A percentile compares a stretch with the other conserved stretches of the same genome.
Evolutionary conservation across 2,888 invertebrate genomes (phyloP).

Genomic region (Sphecodes monilicornis): DNA sequence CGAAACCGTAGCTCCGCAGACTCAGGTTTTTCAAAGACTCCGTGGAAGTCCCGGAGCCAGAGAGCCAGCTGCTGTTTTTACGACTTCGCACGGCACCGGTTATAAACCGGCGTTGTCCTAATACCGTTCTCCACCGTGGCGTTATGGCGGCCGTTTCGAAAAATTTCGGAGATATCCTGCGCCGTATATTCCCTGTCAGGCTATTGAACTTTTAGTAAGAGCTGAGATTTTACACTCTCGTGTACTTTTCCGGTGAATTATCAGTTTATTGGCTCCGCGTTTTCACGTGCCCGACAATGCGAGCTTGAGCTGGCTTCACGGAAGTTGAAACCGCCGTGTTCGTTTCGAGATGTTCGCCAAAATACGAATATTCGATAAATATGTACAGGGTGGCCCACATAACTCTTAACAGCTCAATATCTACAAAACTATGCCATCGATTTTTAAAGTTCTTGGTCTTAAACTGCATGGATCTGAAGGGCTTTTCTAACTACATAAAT

Average conservation of each 20-base stretch:
- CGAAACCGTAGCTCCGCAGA: conserved; percentile 43
- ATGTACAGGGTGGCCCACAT: no score
- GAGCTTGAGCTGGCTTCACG: neutral
- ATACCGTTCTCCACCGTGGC: conserved; percentile 25
- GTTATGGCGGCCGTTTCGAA: conserved; percentile 27
- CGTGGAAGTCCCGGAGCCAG: conserved; percentile 29
- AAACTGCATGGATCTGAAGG: no score
- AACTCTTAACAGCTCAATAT: no score
- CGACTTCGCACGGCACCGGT: conserved; percentile 42
- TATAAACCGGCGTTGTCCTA: conserved; percentile 50
- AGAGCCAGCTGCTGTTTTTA: conserved; percentile 43
- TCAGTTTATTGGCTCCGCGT: neutral
- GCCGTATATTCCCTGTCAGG: conserved; percentile 35
- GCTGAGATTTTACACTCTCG: conserved; percentile 23
- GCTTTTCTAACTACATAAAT: no score
- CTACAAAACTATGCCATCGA: no score
- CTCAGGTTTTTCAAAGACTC: conserved; percentile 56
- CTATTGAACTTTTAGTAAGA: conserved; percentile 37
- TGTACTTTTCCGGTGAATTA: neutral
- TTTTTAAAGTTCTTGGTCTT: no score
- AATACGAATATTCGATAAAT: neutral
- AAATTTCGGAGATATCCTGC: conserved; percentile 37
- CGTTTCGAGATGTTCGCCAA: neutral
- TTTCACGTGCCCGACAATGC: neutral
- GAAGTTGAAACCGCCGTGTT: neutral